Evolutionary conservation across 2,113 vertebrate species (phyloP).

Genomic region (Pluvianellus socialis): DNA sequence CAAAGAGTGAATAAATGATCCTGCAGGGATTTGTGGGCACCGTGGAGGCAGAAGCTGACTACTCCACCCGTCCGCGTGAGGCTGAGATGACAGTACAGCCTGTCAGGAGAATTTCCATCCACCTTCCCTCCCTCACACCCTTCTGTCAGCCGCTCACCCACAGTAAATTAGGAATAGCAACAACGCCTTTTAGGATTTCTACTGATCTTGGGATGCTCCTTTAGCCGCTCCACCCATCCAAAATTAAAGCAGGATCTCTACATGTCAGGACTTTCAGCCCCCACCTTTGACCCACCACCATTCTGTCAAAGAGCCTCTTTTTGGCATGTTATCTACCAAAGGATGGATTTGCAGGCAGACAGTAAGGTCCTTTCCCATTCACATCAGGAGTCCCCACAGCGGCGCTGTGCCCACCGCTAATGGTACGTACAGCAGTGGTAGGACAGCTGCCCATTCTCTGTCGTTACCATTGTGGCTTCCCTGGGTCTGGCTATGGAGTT

Average conservation of each 20-base stretch:
- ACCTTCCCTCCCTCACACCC: not conserved
- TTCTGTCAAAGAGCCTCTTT: not conserved
- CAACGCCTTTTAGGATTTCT: not conserved
- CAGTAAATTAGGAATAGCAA: not conserved
- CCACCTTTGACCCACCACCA: accelerated
- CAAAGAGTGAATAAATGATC: not conserved
- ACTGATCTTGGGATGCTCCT: not conserved
- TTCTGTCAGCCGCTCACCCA: accelerated
- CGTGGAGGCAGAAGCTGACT: not conserved
- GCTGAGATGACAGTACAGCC: not conserved
- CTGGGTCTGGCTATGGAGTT: not conserved
- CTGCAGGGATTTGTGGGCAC: not conserved
- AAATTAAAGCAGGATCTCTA: not conserved
- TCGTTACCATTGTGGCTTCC: accelerated
- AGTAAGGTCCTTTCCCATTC: not conserved
- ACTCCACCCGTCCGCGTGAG: not conserved
- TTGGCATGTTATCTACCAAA: not conserved
- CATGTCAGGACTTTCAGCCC: not conserved
- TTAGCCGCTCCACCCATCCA: not conserved
- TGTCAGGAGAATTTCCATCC: not conserved
- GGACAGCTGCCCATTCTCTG: not conserved
- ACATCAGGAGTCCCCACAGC: not conserved
- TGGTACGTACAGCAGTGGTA: not conserved
- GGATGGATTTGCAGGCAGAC: not conserved
- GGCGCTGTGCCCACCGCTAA: not conserved